Evolutionary conservation across 2,797 vertebrate species (phyloP).

Genomic region (Helarctos malayanus): DNA sequence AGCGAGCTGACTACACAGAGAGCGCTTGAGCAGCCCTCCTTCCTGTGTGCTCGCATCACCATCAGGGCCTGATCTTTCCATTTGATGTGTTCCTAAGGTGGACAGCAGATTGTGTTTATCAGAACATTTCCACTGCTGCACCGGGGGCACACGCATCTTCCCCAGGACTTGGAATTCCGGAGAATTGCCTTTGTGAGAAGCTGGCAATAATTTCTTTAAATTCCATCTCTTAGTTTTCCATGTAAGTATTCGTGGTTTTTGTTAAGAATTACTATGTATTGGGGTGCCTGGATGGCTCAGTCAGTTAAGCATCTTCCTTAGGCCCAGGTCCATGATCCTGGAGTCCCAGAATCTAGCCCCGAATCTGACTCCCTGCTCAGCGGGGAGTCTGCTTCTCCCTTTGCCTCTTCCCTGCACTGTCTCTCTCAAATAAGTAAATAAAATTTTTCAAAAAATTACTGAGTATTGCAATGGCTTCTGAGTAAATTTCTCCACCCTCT

Average conservation of each 20-base stretch:
- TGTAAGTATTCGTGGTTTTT: conserved; percentile 86
- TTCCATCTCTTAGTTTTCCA: conserved; percentile 89
- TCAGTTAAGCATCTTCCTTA: too few relatives aligned
- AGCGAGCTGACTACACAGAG: neutral
- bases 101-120: conserved; percentile 25
- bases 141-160: conserved; percentile 89
- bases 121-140: conserved; percentile 89
- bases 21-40: neutral
- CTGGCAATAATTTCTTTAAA: conserved; percentile 82
- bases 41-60: neutral
- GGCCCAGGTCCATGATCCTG: too few relatives aligned
- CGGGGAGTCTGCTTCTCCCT: neutral
- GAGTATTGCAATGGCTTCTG: neutral
- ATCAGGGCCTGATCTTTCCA: neutral
- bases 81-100: neutral
- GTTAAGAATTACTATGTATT: neutral
- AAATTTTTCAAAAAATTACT: neutral
- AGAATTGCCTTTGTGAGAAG: conserved; percentile 89
- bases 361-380: neutral
- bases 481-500: neutral
- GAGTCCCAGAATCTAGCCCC: too few relatives aligned
- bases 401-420: too few relatives aligned
- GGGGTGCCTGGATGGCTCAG: neutral
- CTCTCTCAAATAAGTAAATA: neutral
- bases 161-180: conserved; percentile 91